Evolutionary conservation across 2,113 vertebrate species (phyloP).

Genomic region (Gambusia holbrooki): DNA sequence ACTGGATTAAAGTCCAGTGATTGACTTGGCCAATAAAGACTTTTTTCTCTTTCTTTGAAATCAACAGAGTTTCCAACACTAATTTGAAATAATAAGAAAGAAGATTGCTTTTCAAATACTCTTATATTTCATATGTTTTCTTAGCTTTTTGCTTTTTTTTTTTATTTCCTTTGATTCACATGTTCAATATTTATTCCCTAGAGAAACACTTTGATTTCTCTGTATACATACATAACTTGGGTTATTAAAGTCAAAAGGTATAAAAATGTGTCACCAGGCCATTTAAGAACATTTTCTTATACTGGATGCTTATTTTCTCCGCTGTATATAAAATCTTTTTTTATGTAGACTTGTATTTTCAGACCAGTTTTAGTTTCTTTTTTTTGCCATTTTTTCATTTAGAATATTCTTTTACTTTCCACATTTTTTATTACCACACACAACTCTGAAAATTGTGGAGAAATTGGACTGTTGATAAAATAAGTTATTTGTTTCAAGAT

Average conservation of each 20-base stretch:
- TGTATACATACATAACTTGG: not conserved
- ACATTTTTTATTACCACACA: not conserved
- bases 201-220: not conserved
- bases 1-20: too few species aligned
- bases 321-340: not conserved
- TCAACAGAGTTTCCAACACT: too few species aligned
- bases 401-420: constrained; percentile 1
- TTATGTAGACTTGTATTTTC: not conserved
- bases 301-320: not conserved
- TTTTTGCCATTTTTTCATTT: not conserved
- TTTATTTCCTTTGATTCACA: not conserved
- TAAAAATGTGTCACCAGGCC: not conserved
- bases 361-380: not conserved
- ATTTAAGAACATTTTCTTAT: not conserved
- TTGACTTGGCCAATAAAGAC: too few species aligned
- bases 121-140: not conserved
- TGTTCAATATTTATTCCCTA: not conserved
- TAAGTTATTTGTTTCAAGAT: constrained; percentile 14
- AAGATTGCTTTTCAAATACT: not conserved
- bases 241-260: too few species aligned
- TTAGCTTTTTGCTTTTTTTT: not conserved
- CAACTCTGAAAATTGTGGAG: constrained; percentile 4
- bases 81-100: not conserved
- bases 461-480: not conserved
- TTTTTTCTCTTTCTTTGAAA: too few species aligned